phyloP scores from a whole-genome alignment of 2,797 vertebrate genomes.

The Australoheros facetus region DNA sequence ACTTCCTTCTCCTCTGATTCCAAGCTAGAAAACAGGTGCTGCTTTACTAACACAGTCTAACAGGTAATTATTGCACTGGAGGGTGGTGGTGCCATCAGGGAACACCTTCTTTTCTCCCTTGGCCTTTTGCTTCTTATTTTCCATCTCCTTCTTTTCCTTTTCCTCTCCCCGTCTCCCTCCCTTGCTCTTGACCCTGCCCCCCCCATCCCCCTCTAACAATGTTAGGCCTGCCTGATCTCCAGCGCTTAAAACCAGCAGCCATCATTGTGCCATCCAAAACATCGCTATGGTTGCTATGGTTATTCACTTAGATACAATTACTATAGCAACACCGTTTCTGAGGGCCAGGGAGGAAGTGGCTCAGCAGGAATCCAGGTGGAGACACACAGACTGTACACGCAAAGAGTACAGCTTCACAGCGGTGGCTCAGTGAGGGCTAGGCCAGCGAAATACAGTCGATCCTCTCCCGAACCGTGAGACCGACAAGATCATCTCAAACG shows the following conservation, averaged over 20 bases:
- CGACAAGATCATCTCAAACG: not conserved
- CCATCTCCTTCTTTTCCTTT: not conserved
- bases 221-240: constrained; percentile 62
- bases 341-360: constrained; percentile 70
- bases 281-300: constrained; percentile 82
- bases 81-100: constrained; percentile 1
- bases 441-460: not conserved
- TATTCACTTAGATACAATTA: constrained; percentile 74
- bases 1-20: not conserved
- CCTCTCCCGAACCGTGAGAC: not conserved
- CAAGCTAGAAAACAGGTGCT: constrained; percentile 15
- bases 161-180: not conserved
- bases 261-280: constrained; percentile 59
- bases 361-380: constrained; percentile 62
- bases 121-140: not conserved
- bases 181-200: not conserved
- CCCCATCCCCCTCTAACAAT: not conserved
- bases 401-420: not conserved
- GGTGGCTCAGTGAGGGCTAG: not conserved
- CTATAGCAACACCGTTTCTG: constrained; percentile 85
- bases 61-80: constrained; percentile 3
- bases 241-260: constrained; percentile 47
- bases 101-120: not conserved
- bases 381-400: not conserved
- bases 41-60: not conserved